Conservation (phyloP, 2,888 invertebrate species). For the Xestoiulus laeticollis region DNA sequence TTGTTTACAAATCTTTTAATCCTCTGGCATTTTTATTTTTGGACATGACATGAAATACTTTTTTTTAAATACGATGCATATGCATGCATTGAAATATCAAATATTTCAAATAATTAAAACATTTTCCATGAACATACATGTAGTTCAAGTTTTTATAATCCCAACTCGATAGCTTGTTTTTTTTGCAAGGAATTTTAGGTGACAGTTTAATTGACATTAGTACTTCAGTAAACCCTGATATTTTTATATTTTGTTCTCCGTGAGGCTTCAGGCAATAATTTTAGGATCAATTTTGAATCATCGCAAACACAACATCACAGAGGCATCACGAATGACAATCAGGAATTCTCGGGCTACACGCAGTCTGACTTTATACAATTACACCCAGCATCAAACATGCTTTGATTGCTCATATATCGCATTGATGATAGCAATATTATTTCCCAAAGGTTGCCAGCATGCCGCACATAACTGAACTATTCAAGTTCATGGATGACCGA, state of each 20-base stretch:
- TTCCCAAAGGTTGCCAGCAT: slow-evolving; percentile 32
- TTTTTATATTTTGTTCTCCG: neutral
- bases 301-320: neutral
- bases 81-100: too few relatives aligned
- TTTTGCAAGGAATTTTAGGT: neutral
- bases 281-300: neutral
- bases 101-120: too few relatives aligned
- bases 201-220: neutral
- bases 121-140: too few relatives aligned
- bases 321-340: slow-evolving; percentile 3
- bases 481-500: neutral
- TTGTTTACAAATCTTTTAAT: too few relatives aligned
- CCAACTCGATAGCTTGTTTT: too few relatives aligned
- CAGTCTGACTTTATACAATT: slow-evolving; percentile 35
- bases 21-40: too few relatives aligned
- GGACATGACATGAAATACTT: too few relatives aligned
- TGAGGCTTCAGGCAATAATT: neutral
- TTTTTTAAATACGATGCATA: too few relatives aligned
- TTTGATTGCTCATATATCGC: slow-evolving; percentile 40
- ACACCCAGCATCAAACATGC: slow-evolving; percentile 35
- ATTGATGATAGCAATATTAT: slow-evolving; percentile 39
- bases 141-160: too few relatives aligned
- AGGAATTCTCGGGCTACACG: neutral
- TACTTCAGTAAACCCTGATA: neutral
- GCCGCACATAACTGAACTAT: neutral